These are phyloP conservation scores for Alligator sinensis DNA, from an alignment of 2,113 vertebrate genomes.

Conservation along the genomic window DNA sequence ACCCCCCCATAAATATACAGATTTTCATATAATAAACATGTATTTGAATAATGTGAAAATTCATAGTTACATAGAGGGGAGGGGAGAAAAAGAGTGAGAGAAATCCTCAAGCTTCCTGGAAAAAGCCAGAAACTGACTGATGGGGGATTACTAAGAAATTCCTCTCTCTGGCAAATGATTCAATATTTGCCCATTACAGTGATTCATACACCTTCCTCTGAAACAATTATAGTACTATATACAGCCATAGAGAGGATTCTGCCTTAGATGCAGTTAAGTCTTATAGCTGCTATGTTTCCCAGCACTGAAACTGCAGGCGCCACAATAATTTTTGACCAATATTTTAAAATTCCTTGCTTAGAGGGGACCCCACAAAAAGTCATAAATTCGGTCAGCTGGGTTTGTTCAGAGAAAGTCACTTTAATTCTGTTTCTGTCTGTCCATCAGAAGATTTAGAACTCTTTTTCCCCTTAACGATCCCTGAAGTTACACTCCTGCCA, in stretches of 20 bases:
- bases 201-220: too few species aligned
- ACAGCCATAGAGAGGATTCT: too few species aligned
- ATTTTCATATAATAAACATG: not conserved
- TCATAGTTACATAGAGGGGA: not conserved
- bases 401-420: not conserved
- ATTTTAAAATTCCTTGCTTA: not conserved
- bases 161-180: not conserved
- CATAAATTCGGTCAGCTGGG: fast-evolving
- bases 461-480: not conserved
- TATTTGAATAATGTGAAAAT: not conserved
- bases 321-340: not conserved
- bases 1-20: not conserved
- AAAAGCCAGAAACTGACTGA: not conserved
- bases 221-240: too few species aligned
- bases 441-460: not conserved
- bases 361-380: not conserved
- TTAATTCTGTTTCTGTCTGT: not conserved
- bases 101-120: not conserved
- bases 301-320: not conserved
- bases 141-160: not conserved
- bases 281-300: too few species aligned
- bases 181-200: too few species aligned
- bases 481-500: not conserved
- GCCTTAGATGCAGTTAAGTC: too few species aligned
- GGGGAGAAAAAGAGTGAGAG: not conserved